A percentile compares a stretch with the other conserved stretches of the same genome.
Evolutionary conservation across 2,113 vertebrate species (phyloP).

Genomic region (Lutjanus erythropterus): DNA sequence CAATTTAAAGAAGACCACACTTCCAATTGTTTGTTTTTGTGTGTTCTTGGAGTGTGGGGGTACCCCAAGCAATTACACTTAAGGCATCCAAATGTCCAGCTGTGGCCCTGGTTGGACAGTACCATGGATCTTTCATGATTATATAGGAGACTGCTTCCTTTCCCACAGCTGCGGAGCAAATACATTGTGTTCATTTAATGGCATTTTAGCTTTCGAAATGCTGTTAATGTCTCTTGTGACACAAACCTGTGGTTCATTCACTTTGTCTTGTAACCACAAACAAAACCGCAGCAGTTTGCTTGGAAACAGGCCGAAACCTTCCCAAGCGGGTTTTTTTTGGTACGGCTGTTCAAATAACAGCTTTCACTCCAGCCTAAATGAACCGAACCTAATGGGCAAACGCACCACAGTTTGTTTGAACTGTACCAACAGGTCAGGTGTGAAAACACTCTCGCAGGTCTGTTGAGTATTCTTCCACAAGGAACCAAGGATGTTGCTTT

Average conservation of each 20-base stretch:
- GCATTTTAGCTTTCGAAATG: background rate
- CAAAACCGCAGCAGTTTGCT: background rate
- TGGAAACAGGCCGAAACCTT: background rate
- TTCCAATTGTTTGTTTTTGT: too few species aligned
- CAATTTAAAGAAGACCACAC: too few species aligned
- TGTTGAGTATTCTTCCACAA: background rate
- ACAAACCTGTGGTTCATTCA: background rate
- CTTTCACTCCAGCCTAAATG: background rate
- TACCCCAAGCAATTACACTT: too few species aligned
- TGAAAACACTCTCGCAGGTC: background rate
- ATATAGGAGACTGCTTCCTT: background rate
- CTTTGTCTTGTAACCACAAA: background rate
- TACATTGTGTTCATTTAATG: background rate
- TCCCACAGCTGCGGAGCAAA: background rate
- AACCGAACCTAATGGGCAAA: background rate
- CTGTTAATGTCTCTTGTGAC: background rate
- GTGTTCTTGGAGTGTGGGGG: too few species aligned
- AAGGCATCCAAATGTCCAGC: too few species aligned
- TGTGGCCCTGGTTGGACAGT: background rate
- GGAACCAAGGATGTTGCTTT: background rate
- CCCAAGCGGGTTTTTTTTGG: background rate
- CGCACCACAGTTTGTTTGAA: background rate
- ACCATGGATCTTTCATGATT: background rate
- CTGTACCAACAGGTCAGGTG: background rate
- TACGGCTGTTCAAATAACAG: background rate